Conservation (phyloP, 2,797 vertebrate species). For the Acestrorhynchus altus region DNA sequence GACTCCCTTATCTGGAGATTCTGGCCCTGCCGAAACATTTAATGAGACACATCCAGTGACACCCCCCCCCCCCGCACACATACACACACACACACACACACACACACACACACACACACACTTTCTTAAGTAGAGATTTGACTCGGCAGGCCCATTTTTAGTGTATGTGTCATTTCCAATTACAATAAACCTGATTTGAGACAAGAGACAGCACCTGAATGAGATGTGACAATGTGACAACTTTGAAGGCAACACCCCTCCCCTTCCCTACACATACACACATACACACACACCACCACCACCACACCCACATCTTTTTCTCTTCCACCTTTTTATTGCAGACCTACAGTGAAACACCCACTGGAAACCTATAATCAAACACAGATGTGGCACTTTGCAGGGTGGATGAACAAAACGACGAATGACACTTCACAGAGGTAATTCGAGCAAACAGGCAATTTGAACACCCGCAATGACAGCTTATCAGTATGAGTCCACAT, state of each 20-base stretch:
- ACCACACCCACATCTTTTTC: conserved; percentile 5
- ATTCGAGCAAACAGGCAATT: conserved; percentile 66
- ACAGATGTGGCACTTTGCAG: conserved; percentile 50
- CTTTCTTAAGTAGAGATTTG: neutral
- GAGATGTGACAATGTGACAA: conserved; percentile 49
- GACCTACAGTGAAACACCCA: conserved; percentile 49
- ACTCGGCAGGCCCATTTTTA: conserved; percentile 40
- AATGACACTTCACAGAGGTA: conserved; percentile 50
- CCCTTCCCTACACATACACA: too few species aligned
- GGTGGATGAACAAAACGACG: conserved; percentile 52
- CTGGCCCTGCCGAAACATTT: conserved; percentile 36
- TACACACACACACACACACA: too few species aligned
- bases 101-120: too few species aligned
- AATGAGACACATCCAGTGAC: conserved; percentile 45
- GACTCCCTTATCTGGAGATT: conserved; percentile 33
- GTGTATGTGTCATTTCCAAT: conserved; percentile 45
- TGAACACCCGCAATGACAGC: conserved; percentile 50
- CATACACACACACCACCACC: too few species aligned
- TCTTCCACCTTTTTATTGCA: neutral
- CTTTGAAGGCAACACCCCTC: conserved; percentile 24
- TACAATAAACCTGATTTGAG: conserved; percentile 28
- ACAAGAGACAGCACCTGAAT: conserved; percentile 41
- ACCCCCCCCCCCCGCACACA: too few species aligned
- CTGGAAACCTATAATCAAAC: conserved; percentile 64
- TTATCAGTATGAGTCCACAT: conserved; percentile 57